Evolutionary conservation across 2,113 vertebrate genomes (phyloP), one percentile per base, ranked within the genome.

Genomic region (Mastomys natalensis): DNA sequence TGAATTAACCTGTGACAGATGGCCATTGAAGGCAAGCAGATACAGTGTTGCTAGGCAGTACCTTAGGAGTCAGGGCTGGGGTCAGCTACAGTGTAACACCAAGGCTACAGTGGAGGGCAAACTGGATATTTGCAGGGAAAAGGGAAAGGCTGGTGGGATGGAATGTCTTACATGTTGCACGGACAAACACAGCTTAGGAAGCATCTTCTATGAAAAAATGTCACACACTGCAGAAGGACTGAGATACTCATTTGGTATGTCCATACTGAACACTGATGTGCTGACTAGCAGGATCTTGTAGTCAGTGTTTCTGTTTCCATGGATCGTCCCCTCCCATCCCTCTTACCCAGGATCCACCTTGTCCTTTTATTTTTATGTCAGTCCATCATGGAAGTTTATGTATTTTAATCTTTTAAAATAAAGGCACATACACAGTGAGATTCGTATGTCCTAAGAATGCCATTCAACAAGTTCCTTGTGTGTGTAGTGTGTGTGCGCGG

Each of bases 21-120:
- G 29, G 9, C 15, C 10, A 5, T 21, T 7, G 19, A 13, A 48
- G 45, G 16, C 15, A 48, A 34, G 40, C 31, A 24, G n/a, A 19
- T 19, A 45, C 37, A 22, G 5, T 8, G 21, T 17, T 34, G 31
- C 43, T 2, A 0, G 17, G 0, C 0, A 4, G 43, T 7, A 11
- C 11, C 55, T n/a, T 7, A 22, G 43, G 55, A 16, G 9, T 34
- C 4, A 0, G 29, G 58, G 89, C 53, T 43, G 17, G 62, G 11
- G 40, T 11, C 29, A 24, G 40, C 1, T n/a, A 31, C 21, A 37
- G 31, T 3, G 7, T 26, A 37, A 43, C 58, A 7, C 48, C 31
- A 78, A 7, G 70, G 31, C n/a, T 31, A 40, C 3, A 4, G 29
- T 7, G 22, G 11, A 45, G 53, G 51, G 17, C 7, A 62, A 51